Base-by-base conservation (phyloP, 53 echinoderm and acorn worm species). In the Astropecten irregularis region DNA sequence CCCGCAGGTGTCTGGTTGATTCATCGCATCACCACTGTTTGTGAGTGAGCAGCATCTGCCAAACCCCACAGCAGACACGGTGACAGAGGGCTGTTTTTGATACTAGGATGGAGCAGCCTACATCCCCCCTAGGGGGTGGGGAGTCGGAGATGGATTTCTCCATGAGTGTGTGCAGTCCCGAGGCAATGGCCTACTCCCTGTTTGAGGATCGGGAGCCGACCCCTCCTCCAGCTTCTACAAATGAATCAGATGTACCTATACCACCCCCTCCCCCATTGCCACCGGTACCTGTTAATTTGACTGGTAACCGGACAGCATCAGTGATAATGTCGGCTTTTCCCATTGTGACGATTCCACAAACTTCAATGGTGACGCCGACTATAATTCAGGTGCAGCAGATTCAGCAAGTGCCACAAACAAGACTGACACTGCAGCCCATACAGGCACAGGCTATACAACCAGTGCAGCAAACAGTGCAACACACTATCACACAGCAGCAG, bases 91-190 rank as follows among this genome's bases (percentile, higher is more conserved):
- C n/a, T n/a, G n/a, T n/a, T n/a, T n/a, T 11, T 29, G 35, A 7
- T 18, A 64, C 13, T 32, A 79, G 62, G 32, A 79, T 79, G 79
- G 79, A 79, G 63, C 79, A 61, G 40, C 79, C 79, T 21, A 61
- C 85, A 21, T 85, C 85, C 11, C 73, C 85, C 34, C 72, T 36
- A 4, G 84, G 69, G 21, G 85, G 72, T 8, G 49, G 53, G 10
- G 85, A 85, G 52, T 71, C 71, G 15, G 71, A 71, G 40, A 85
- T 85, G 85, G 85, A 85, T 19, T 59, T 60, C 73, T 60, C 85
- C 19, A 72, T 72, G 61, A 85, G 58, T 46, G 85, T 85, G 10
- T 73, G 73, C 35, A 85, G 85, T 49, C 85, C 85, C 31, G 71
- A 85, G 73, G 73, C 73, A 23, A 85, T 85, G 85, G 85, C 71